Base-by-base conservation (phyloP, 2,113 vertebrate species). In the Poeciliopsis prolifica region DNA sequence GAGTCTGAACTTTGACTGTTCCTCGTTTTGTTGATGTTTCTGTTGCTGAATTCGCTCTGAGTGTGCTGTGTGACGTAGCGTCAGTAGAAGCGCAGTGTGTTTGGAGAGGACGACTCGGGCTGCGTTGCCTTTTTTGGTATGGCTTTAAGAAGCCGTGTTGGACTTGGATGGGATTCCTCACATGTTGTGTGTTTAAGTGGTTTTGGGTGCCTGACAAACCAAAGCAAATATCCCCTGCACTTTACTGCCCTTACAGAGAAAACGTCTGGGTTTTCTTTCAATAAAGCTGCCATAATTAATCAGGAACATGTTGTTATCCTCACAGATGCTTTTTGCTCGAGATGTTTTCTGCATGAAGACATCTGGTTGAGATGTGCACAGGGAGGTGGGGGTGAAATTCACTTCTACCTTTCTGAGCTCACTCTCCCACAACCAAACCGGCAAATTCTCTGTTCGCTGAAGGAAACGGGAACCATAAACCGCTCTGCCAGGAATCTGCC, bases 51-150 rank as follows among this genome's bases (percentile, higher is more conserved):
- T n/a, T n/a, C 17, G 9, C 5, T 9, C 24, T 58, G 24, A 58
- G 17, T 24, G 51, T 54, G 22, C 5, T 14, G 15, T 2, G 51
- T 58, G 24, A 54, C 19, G 17, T 7, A 2, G 7, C 6, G 70
- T 82, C 80, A 87, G 79, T 76, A 74, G 68, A 64, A 72, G 85
- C 83, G 85, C 51, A 67, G 64, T 13, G 13, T 14, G 40, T 42
- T 14, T 42, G 40, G 11, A 42, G 40, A 42, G 40, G 12, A 79
- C 61, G 58, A 75, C 6, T 65, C 78, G 67, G 58, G 74, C 75
- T 80, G 10, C n/a, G 33, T 89, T 92, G 78, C 92, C 92, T 94
- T 95, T 88, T 95, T 93, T 95, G 93, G 94, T 90, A 79, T 81
- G 61, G 83, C 82, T 66, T 75, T 83, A 84, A 79, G 74, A 72